A percentile compares a stretch with the other conserved stretches of the same genome.
These are phyloP conservation scores for Deroptyus accipitrinus DNA, from an alignment of 2,113 vertebrate species.

Conservation along the genomic window DNA sequence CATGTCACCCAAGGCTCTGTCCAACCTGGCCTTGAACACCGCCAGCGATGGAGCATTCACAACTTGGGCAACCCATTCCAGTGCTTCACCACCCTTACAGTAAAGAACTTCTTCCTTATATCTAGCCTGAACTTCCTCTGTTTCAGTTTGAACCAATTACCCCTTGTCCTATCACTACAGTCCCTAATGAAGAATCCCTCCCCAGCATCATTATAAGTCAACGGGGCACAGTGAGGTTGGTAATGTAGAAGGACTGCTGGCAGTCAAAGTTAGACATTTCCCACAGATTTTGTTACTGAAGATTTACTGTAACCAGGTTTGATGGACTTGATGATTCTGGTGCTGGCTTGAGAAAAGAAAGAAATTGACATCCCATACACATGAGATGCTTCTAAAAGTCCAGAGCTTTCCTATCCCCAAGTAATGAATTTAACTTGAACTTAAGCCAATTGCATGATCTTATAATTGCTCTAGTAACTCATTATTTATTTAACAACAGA, in stretches of 20 bases:
- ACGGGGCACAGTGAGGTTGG: not conserved
- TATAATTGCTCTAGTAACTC: not conserved
- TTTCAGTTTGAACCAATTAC: too few species aligned
- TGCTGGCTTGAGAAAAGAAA: not conserved
- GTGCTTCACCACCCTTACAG: too few species aligned
- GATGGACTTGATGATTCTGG: not conserved
- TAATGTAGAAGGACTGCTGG: not conserved
- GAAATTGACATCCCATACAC: not conserved
- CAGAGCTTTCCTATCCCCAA: not conserved
- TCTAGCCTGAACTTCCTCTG: too few species aligned
- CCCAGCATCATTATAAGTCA: not conserved
- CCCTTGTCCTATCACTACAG: too few species aligned
- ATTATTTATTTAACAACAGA: constrained; percentile 26
- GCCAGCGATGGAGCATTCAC: too few species aligned
- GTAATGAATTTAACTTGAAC: not conserved
- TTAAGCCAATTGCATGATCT: not conserved
- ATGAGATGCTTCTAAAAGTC: not conserved
- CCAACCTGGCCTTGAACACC: too few species aligned
- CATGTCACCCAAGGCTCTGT: too few species aligned
- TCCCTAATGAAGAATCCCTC: too few species aligned
- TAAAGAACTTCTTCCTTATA: too few species aligned
- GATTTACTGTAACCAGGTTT: not conserved
- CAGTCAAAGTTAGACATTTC: not conserved
- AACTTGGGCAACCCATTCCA: too few species aligned
- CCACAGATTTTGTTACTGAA: not conserved